phyloP scores from a whole-genome alignment of 2,113 vertebrate species.

The Psettodes erumei region DNA sequence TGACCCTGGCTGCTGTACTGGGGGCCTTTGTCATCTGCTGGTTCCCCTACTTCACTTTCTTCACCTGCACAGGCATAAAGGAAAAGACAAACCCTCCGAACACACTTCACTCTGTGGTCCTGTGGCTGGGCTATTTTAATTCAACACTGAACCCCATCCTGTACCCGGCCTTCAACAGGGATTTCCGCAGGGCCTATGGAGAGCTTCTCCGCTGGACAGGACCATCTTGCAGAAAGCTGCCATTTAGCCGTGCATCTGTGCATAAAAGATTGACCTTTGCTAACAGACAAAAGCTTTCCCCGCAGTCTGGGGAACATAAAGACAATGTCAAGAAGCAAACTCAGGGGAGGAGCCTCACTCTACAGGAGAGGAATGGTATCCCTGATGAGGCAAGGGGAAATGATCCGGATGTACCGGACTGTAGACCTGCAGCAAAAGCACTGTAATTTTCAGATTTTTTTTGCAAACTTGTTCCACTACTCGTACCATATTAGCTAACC shows the following conservation, averaged over 20 bases:
- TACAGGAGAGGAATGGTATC: slow-evolving; percentile 38
- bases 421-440: slow-evolving; percentile 4
- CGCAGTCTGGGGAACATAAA: slow-evolving; percentile 46
- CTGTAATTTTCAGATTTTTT: no score
- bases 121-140: slow-evolving; percentile 95
- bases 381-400: slow-evolving; percentile 51
- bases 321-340: slow-evolving; percentile 24
- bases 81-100: slow-evolving; percentile 53
- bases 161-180: slow-evolving; percentile 91
- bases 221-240: slow-evolving; percentile 4
- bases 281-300: slow-evolving; percentile 58
- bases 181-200: slow-evolving; percentile 89
- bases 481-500: slow-evolving; percentile 2
- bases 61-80: slow-evolving; percentile 85
- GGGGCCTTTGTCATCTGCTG: slow-evolving; percentile 94
- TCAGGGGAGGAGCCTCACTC: slow-evolving; percentile 32
- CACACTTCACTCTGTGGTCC: slow-evolving; percentile 71
- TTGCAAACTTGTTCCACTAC: slow-evolving; percentile 3
- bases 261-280: slow-evolving; percentile 49
- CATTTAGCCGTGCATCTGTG: neutral
- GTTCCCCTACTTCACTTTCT: slow-evolving; percentile 94
- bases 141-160: slow-evolving; percentile 95
- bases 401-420: neutral
- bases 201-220: slow-evolving; percentile 85
- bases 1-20: slow-evolving; percentile 90